A percentile compares a stretch with the other conserved stretches of the same genome.
Conservation (phyloP, 2,888 invertebrate species). For the Himalopsyche tibetana region DNA sequence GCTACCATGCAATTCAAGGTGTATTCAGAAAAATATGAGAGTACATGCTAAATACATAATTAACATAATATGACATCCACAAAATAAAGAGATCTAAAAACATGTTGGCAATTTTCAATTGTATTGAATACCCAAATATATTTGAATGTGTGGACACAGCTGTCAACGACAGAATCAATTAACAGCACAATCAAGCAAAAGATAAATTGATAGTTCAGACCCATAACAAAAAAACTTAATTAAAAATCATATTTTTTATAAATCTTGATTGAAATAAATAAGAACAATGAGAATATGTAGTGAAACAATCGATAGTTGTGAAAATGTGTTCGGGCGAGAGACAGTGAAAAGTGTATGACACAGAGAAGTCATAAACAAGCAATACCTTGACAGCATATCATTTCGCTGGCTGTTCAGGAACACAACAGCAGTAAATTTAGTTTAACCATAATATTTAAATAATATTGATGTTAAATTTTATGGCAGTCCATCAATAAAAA, state of each 20-base stretch:
- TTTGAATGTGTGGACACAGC: neutral
- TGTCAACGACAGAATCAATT: neutral
- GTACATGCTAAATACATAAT: constrained; percentile 17
- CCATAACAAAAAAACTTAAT: neutral
- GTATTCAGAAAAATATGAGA: constrained; percentile 24
- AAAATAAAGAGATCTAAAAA: neutral
- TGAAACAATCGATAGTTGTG: neutral
- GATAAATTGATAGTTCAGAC: neutral
- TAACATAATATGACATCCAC: constrained; percentile 38
- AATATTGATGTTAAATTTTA: neutral
- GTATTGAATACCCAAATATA: neutral
- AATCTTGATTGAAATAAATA: constrained; percentile 6
- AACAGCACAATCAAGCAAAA: constrained; percentile 2
- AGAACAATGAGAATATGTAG: neutral
- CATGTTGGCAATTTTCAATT: no score
- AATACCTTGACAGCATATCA: constrained; percentile 79
- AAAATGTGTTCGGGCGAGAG: constrained; percentile 47
- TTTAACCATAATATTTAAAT: constrained; percentile 23
- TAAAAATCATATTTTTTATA: neutral
- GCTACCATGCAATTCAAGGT: constrained; percentile 29
- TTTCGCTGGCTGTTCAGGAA: constrained; percentile 73
- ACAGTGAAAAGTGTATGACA: constrained; percentile 53
- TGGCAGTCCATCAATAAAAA: neutral
- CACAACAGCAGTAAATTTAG: constrained; percentile 60
- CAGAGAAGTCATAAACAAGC: constrained; percentile 64